Evolutionary conservation across 2,888 invertebrate species (phyloP).

Genomic region (Drosophila vallismaia): DNA sequence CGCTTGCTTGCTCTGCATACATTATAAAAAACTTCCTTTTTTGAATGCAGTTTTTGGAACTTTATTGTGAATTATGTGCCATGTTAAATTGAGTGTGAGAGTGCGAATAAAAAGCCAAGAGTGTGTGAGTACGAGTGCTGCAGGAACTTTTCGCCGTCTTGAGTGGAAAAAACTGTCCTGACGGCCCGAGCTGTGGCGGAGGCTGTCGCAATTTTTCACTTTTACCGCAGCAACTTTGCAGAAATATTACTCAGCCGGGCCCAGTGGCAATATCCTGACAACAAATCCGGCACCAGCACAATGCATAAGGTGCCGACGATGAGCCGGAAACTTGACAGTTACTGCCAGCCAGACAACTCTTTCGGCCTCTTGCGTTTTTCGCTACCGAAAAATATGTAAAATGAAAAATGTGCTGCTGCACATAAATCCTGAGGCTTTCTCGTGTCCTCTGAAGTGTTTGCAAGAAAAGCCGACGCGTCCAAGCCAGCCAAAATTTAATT

Average conservation of each 20-base stretch:
- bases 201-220: conserved; percentile 73
- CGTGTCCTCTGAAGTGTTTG: conserved; percentile 36
- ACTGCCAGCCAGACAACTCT: conserved; percentile 47
- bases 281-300: conserved; percentile 64
- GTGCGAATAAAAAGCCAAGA: conserved; percentile 43
- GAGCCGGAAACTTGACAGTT: conserved; percentile 75
- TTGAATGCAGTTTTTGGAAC: conserved; percentile 60
- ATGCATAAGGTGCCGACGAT: conserved; percentile 74
- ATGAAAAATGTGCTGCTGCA: conserved; percentile 70
- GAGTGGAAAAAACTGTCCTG: conserved; percentile 52
- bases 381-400: conserved; percentile 44
- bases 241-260: conserved; percentile 67
- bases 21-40: conserved; percentile 25
- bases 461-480: conserved; percentile 19
- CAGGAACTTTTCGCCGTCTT: conserved; percentile 42
- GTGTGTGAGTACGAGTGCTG: conserved; percentile 42
- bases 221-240: conserved; percentile 75
- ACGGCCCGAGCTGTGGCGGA: conserved; percentile 26
- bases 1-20: conserved; percentile 19
- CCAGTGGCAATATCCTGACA: conserved; percentile 74
- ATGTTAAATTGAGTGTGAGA: conserved; percentile 65
- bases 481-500: conserved; percentile 54
- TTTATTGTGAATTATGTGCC: conserved; percentile 53
- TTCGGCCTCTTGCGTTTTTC: background rate
- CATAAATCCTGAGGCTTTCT: conserved; percentile 68